Evolutionary conservation across 2,113 vertebrate genomes (phyloP).

Genomic region (Istiophorus platypterus): DNA sequence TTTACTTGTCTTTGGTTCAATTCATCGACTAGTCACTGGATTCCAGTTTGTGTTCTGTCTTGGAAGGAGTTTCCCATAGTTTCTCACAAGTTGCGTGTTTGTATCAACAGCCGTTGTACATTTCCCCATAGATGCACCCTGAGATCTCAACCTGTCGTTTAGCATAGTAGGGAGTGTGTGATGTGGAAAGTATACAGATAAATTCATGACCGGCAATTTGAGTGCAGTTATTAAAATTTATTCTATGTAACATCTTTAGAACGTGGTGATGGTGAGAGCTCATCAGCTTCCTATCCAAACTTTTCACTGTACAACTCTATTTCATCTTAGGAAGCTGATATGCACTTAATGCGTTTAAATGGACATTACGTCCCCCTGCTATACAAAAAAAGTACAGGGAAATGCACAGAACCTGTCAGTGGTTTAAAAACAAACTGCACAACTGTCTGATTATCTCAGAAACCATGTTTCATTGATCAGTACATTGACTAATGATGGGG

Average conservation of each 20-base stretch:
- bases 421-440: constrained; percentile 51
- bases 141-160: neutral
- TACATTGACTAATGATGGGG: constrained; percentile 70
- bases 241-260: neutral
- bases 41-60: neutral
- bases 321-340: constrained; percentile 10
- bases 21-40: neutral
- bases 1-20: neutral
- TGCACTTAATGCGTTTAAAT: constrained; percentile 17
- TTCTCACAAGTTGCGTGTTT: too few species aligned
- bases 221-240: neutral
- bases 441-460: constrained; percentile 67
- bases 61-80: too few species aligned
- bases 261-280: neutral
- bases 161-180: neutral
- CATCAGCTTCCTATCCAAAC: constrained; percentile 6
- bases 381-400: neutral
- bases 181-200: neutral
- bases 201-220: neutral
- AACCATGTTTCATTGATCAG: constrained; percentile 76
- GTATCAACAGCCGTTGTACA: too few species aligned
- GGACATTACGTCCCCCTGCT: neutral
- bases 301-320: neutral
- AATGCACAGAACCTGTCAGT: neutral
- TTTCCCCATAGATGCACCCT: neutral